Percentiles rank a stretch among this genome's conserved stretches.
phyloP scores from a whole-genome alignment of 2,888 invertebrate species.

The Netelia fuscicornis region DNA sequence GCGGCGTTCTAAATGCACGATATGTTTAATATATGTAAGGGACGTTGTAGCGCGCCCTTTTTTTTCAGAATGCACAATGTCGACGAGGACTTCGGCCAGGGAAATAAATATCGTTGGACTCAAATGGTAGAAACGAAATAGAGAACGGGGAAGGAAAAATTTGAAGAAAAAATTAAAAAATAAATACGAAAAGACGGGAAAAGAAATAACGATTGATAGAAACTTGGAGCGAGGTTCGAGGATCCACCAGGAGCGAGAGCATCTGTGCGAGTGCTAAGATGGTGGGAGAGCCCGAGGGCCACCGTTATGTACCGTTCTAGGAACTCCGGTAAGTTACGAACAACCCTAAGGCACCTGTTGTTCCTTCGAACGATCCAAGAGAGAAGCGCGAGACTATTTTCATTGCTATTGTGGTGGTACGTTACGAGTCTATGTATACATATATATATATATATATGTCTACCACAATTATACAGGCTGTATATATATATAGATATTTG shows the following conservation, averaged over 20 bases:
- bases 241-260: conserved; percentile 2
- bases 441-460: conserved; percentile 9
- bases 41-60: not conserved
- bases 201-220: conserved; percentile 31
- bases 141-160: not conserved
- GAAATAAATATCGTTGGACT: not conserved
- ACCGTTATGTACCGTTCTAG: conserved; percentile 42
- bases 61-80: not conserved
- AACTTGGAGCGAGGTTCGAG: conserved; percentile 27
- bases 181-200: not conserved
- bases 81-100: too few species aligned
- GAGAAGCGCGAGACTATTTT: conserved; percentile 23
- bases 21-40: not conserved
- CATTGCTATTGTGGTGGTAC: not conserved
- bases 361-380: conserved; percentile 28
- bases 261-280: conserved; percentile 37
- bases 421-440: not conserved
- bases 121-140: not conserved
- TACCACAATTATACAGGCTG: conserved; percentile 32
- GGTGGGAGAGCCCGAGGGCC: conserved; percentile 32
- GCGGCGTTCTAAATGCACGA: not conserved
- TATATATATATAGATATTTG: conserved; percentile 29
- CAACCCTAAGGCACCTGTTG: conserved; percentile 63
- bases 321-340: conserved; percentile 58
- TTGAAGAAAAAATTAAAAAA: not conserved